Percentiles rank a stretch among this genome's conserved stretches.
These are phyloP conservation scores for Allobates femoralis DNA, from an alignment of 2,797 vertebrate genomes.

Conservation along the genomic window DNA sequence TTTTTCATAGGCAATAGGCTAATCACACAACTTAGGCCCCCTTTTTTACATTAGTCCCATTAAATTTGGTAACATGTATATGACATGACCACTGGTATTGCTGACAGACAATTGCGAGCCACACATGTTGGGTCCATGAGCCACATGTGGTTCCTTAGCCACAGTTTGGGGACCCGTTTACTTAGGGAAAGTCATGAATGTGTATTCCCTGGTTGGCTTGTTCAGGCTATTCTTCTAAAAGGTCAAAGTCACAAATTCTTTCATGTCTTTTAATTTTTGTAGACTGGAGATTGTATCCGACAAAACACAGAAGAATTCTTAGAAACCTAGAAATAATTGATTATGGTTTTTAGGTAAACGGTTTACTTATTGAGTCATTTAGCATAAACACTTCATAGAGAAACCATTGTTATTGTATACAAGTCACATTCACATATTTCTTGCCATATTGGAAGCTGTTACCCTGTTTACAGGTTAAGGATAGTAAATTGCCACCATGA, in stretches of 20 bases:
- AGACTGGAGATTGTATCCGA: not conserved
- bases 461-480: conserved; percentile 24
- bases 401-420: conserved; percentile 20
- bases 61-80: too few relatives aligned
- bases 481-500: conserved; percentile 2
- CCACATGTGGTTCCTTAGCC: too few relatives aligned
- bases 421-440: conserved; percentile 31
- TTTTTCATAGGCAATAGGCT: too few relatives aligned
- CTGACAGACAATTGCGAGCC: too few relatives aligned
- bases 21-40: too few relatives aligned
- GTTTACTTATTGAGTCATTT: conserved; percentile 42
- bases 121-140: too few relatives aligned
- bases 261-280: not conserved
- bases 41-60: too few relatives aligned
- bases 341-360: conserved; percentile 26
- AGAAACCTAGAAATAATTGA: conserved; percentile 32
- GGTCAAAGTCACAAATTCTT: not conserved
- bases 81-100: too few relatives aligned
- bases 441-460: conserved; percentile 24
- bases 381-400: conserved; percentile 26
- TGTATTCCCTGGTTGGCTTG: not conserved
- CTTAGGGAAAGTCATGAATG: not conserved
- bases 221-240: not conserved
- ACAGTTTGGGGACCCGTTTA: not conserved
- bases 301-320: not conserved